phyloP scores from a whole-genome alignment of 2,797 vertebrate species.

The Anguilla marmorata region DNA sequence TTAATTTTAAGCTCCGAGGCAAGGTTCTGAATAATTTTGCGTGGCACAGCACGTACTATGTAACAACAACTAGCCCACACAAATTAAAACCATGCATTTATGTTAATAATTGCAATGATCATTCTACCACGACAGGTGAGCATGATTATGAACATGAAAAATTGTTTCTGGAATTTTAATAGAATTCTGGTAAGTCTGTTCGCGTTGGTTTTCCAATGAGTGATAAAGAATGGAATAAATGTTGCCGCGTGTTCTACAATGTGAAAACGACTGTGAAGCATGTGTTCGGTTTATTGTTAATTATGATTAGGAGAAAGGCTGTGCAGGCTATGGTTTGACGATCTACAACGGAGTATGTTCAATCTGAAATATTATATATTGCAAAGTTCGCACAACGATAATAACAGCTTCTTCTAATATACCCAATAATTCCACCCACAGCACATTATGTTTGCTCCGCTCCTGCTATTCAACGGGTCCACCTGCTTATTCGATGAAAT shows the following conservation, averaged over 20 bases:
- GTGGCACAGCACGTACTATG: background rate
- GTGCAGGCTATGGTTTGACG: background rate
- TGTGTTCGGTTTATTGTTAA: background rate
- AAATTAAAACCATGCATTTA: background rate
- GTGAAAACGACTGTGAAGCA: background rate
- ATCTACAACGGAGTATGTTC: background rate
- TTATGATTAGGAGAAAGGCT: background rate
- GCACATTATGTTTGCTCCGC: background rate
- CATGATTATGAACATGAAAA: background rate
- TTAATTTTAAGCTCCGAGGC: background rate
- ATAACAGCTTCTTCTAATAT: background rate
- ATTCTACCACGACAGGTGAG: background rate
- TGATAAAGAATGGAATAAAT: background rate
- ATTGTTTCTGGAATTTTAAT: background rate
- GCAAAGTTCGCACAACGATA: background rate
- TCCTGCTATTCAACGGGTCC: background rate
- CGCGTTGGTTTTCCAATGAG: background rate
- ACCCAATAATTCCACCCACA: background rate
- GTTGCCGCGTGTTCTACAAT: background rate
- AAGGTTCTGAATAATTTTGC: background rate
- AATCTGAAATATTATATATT: conserved; percentile 11
- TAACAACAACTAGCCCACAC: background rate
- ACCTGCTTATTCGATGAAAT: conserved; percentile 22
- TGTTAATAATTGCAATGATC: background rate
- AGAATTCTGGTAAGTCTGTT: background rate